Evolutionary conservation across 2,797 vertebrate species (phyloP).

Genomic region (Silurus aristotelis): DNA sequence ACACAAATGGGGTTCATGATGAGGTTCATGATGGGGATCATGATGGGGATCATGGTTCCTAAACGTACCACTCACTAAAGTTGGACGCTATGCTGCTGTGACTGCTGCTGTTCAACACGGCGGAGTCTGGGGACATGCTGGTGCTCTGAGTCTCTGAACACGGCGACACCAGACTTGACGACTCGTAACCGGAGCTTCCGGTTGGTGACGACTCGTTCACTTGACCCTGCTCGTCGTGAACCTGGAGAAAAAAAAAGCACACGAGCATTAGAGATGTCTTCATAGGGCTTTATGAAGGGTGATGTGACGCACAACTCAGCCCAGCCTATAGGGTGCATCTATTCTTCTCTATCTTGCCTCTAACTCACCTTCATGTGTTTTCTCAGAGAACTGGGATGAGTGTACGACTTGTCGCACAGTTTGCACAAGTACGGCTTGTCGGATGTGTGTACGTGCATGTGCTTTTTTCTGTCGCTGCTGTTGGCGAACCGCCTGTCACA

Average conservation of each 20-base stretch:
- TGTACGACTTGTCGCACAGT: slow-evolving; percentile 88
- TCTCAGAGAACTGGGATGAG: slow-evolving; percentile 83
- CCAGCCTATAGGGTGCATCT: neutral
- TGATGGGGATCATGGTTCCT: slow-evolving; percentile 47
- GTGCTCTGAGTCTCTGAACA: slow-evolving; percentile 70
- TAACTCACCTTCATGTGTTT: slow-evolving; percentile 84
- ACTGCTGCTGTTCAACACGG: slow-evolving; percentile 69
- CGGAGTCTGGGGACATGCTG: slow-evolving; percentile 78
- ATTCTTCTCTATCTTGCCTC: neutral
- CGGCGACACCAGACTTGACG: slow-evolving; percentile 68
- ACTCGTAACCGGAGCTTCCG: slow-evolving; percentile 83
- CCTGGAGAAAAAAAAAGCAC: slow-evolving; percentile 60
- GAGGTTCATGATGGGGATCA: slow-evolving; percentile 37
- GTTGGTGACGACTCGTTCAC: slow-evolving; percentile 79
- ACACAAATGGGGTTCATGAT: neutral
- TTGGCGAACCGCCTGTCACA: slow-evolving; percentile 87
- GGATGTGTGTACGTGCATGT: slow-evolving; percentile 88
- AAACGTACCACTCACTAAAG: slow-evolving; percentile 89
- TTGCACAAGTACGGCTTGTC: slow-evolving; percentile 88
- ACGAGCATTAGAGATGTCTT: neutral
- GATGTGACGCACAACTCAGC: neutral
- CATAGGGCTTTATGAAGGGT: neutral
- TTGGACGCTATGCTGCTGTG: slow-evolving; percentile 79
- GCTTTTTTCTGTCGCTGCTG: slow-evolving; percentile 87
- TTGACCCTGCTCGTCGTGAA: slow-evolving; percentile 77